Percentiles rank a stretch among this genome's conserved stretches.
Evolutionary conservation across 2,797 vertebrate genomes (phyloP).

Genomic region (Caiman crocodilus): DNA sequence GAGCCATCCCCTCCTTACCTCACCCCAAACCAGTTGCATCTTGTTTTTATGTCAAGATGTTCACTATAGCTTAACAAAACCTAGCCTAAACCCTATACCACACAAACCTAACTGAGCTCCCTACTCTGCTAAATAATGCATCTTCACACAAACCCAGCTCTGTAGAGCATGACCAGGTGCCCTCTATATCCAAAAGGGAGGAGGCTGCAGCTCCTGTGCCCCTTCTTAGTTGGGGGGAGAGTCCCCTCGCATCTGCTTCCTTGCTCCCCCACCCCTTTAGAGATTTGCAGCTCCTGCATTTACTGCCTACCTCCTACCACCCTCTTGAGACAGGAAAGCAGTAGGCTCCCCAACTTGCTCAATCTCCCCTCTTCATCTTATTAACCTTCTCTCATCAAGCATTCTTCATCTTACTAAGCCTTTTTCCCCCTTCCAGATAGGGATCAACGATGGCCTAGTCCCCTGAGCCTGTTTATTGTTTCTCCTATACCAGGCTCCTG

Average conservation of each 20-base stretch:
- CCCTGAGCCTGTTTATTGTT: not conserved
- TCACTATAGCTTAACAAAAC: not conserved
- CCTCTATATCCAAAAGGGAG: not conserved
- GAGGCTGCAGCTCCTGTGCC: not conserved
- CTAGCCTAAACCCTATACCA: not conserved
- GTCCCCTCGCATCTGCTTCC: not conserved
- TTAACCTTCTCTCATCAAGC: fast-evolving
- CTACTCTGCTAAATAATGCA: not conserved
- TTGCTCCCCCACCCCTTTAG: not conserved
- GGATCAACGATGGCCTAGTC: not conserved
- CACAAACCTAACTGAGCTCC: not conserved
- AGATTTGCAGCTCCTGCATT: fast-evolving
- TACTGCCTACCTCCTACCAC: not conserved
- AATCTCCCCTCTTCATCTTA: not conserved
- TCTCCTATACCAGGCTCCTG: too few relatives aligned
- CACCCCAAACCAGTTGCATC: not conserved
- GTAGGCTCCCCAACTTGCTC: not conserved
- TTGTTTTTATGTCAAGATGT: not conserved
- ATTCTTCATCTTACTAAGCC: not conserved
- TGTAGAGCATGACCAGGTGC: not conserved
- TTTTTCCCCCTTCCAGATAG: not conserved
- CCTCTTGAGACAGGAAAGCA: not conserved
- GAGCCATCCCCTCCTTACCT: not conserved
- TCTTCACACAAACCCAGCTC: not conserved
- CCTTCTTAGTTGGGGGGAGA: not conserved